These are phyloP conservation scores for Maniola hyperantus DNA, from an alignment of 2,888 invertebrate species.

Conservation along the genomic window DNA sequence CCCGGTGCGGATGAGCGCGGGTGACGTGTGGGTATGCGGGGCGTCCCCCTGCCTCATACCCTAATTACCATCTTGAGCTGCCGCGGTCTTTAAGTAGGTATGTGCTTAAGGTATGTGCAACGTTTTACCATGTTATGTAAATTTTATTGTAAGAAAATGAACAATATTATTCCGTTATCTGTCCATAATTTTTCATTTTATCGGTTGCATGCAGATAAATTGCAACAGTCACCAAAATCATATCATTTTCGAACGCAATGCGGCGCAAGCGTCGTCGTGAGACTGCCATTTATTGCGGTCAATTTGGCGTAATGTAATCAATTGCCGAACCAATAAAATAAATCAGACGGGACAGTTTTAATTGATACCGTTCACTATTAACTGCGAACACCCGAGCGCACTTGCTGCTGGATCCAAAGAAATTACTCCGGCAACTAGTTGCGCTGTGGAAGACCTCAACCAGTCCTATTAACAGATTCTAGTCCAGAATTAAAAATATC, in stretches of 20 bases:
- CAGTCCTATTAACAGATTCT: neutral
- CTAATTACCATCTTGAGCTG: too few relatives aligned
- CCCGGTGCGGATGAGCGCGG: too few relatives aligned
- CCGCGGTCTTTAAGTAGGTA: too few relatives aligned
- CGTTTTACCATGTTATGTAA: too few relatives aligned
- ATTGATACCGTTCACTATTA: constrained; percentile 77
- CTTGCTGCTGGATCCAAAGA: constrained; percentile 35
- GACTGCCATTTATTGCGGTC: constrained; percentile 75
- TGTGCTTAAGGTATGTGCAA: too few relatives aligned
- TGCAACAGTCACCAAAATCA: constrained; percentile 20
- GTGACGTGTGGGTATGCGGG: too few relatives aligned
- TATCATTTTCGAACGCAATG: constrained; percentile 50
- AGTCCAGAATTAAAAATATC: too few relatives aligned
- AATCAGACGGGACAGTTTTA: constrained; percentile 80
- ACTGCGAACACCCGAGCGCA: constrained; percentile 53
- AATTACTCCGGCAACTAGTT: constrained; percentile 37
- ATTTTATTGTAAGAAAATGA: neutral
- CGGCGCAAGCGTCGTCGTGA: constrained; percentile 54
- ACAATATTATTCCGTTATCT: neutral
- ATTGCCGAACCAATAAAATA: constrained; percentile 81
- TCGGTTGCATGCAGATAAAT: constrained; percentile 6
- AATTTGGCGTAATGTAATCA: constrained; percentile 82
- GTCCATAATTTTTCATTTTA: neutral
- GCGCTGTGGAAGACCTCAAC: constrained; percentile 26
- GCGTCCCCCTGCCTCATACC: too few relatives aligned